Evolutionary conservation across 2,888 invertebrate species (phyloP).

Genomic region (Epistrophella euchroma): DNA sequence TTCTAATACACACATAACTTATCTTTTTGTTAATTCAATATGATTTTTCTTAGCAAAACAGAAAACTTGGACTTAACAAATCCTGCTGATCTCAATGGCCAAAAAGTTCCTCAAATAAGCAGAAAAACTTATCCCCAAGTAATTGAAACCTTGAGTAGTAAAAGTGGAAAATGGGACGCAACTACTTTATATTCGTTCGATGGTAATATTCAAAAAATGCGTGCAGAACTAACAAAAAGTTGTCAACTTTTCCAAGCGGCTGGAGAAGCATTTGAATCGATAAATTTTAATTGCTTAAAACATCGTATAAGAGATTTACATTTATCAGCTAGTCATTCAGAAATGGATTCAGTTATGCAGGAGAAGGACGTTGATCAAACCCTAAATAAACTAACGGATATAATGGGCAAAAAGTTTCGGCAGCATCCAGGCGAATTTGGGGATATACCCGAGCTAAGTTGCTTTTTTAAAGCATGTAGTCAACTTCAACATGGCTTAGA

Average conservation of each 20-base stretch:
- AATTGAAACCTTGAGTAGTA: not conserved
- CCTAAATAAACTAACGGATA: constrained; percentile 78
- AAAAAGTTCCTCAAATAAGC: not conserved
- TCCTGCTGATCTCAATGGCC: not conserved
- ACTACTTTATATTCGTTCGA: constrained; percentile 77
- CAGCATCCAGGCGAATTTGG: constrained; percentile 82
- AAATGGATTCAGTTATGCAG: constrained; percentile 74
- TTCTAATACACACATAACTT: too few relatives aligned
- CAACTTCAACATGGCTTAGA: constrained; percentile 81
- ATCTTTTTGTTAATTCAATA: not conserved
- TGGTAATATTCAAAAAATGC: constrained; percentile 80
- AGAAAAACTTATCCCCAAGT: not conserved
- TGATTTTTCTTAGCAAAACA: not conserved
- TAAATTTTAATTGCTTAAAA: constrained; percentile 79
- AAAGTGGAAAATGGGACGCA: constrained; percentile 69
- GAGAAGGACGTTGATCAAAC: constrained; percentile 78
- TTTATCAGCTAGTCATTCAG: constrained; percentile 76
- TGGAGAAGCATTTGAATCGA: constrained; percentile 80
- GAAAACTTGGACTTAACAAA: not conserved
- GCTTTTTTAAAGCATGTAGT: constrained; percentile 81
- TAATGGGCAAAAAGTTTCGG: constrained; percentile 79
- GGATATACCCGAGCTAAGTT: constrained; percentile 81
- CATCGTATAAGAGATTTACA: constrained; percentile 80
- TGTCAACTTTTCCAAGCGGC: constrained; percentile 80
- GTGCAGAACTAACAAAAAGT: constrained; percentile 79